Conservation (phyloP, 1,140 invertebrate genomes). For the Pissodes strobi region DNA sequence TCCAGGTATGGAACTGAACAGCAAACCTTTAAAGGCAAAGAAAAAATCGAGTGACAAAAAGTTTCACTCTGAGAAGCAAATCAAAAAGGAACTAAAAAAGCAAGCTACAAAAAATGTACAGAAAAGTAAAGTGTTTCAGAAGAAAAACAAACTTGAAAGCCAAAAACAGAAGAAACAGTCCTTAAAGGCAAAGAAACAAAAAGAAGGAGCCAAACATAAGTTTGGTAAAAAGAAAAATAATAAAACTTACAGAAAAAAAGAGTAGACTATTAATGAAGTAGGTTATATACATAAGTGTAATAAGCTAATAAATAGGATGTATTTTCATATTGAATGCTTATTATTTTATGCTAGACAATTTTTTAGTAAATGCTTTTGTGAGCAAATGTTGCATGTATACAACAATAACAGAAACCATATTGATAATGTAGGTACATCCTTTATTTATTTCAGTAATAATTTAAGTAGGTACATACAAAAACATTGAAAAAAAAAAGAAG, state of each 20-base stretch:
- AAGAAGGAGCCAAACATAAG: conserved; percentile 33
- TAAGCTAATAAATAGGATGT: too few relatives aligned
- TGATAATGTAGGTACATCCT: too few relatives aligned
- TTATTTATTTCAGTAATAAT: too few relatives aligned
- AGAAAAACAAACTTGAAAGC: conserved; percentile 69
- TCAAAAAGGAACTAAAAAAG: conserved; percentile 68
- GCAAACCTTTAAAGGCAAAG: conserved; percentile 37
- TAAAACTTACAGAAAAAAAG: neutral
- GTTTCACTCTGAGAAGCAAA: conserved; percentile 65
- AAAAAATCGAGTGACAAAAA: conserved; percentile 40
- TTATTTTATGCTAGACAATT: too few relatives aligned
- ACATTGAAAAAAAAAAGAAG: too few relatives aligned
- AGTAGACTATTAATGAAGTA: too few relatives aligned
- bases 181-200: conserved; percentile 41
- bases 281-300: too few relatives aligned
- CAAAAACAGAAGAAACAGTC: conserved; percentile 65
- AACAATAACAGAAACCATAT: too few relatives aligned
- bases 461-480: too few relatives aligned
- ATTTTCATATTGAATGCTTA: too few relatives aligned
- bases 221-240: conserved; percentile 10
- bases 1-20: conserved; percentile 63
- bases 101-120: conserved; percentile 69
- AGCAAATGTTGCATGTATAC: too few relatives aligned
- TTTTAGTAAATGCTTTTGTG: too few relatives aligned
- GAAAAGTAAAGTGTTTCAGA: conserved; percentile 74